A percentile compares a stretch with the other conserved stretches of the same genome.
These are phyloP conservation scores for Morbakka virulenta DNA, from an alignment of 30 jellyfish, hydroid and myxozoan species.

Conservation along the genomic window DNA sequence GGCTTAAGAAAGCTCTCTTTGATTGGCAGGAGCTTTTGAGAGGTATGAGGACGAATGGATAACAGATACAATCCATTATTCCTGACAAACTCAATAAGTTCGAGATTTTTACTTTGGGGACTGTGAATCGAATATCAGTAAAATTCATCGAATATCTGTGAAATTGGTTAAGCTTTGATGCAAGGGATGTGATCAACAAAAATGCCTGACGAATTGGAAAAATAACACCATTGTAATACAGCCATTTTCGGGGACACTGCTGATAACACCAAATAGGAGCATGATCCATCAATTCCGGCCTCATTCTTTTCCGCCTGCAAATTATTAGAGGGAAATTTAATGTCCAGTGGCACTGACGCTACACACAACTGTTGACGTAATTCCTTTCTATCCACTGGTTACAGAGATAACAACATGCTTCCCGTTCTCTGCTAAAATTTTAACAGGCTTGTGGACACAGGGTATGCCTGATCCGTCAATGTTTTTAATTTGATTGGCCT, in stretches of 20 bases:
- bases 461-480: conserved; percentile 62
- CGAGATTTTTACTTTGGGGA: conserved; percentile 7
- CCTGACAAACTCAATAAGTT: conserved; percentile 42
- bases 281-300: conserved; percentile 36
- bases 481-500: conserved; percentile 44
- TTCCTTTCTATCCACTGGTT: conserved; percentile 66
- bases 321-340: conserved; percentile 60
- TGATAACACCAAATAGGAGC: conserved; percentile 58
- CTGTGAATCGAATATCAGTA: conserved; percentile 62
- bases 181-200: no score
- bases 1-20: conserved; percentile 46
- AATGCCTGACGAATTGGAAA: conserved; percentile 16
- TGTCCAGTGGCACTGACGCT: conserved; percentile 25
- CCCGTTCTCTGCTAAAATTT: conserved; percentile 50
- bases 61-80: conserved; percentile 26
- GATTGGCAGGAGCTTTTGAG: conserved; percentile 71
- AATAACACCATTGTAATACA: conserved; percentile 47
- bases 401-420: conserved; percentile 47
- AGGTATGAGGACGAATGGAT: conserved; percentile 63
- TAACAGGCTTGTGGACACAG: conserved; percentile 61
- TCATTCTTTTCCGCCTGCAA: conserved; percentile 47
- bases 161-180: not conserved
- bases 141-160: conserved; percentile 5
- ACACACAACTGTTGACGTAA: conserved; percentile 20
- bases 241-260: conserved; percentile 65